Base-by-base conservation (phyloP, 2,888 invertebrate genomes). In the Ichneumoninae sp. region DNA sequence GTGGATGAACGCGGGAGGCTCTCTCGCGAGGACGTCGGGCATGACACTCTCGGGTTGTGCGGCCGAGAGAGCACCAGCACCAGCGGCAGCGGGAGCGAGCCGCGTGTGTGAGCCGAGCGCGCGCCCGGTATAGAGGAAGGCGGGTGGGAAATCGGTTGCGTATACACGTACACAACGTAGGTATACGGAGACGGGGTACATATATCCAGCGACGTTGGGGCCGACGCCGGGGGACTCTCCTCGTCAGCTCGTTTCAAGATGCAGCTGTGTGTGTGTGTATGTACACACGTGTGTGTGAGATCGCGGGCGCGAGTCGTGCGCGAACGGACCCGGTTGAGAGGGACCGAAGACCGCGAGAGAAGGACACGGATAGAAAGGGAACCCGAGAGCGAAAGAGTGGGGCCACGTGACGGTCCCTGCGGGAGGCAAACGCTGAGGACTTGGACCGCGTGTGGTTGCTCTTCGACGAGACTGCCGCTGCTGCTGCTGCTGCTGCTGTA, bases 371-470 rank as follows among this genome's bases (percentile, higher is more conserved):
- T 26, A 47, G 82, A 82, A 73, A 82, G 82, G 68, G 83, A 82
- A 74, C 54, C 44, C 22, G 70, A 60, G 73, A 44, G 33, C 44
- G 26, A 73, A 77, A 47, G 86, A 87, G 83, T 84, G 88, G 91
- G 92, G 91, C 92, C 93, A 92, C 92, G 93, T 91, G 92, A 92
- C 92, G 92, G 92, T 91, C 93, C 93, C 93, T 93, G 93, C 93
- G 91, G 93, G 93, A 93, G 93, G 93, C 92, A 92, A 89, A 88
- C 89, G 86, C 84, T 76, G 83, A 85, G 83, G 68, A 87, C 83
- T 84, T 86, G 85, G 85, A 81, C 85, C 85, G 87, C 89, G 88
- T 90, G 90, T 89, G 89, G 88, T 87, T 78, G 77, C 87, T 81
- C 78, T 85, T 71, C 76, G 66, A 54, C 60, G 69, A 74, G 57